A percentile compares a stretch with the other conserved stretches of the same genome.
Conservation (phyloP, 2,797 vertebrate species). For the Emydoidea blandingii region DNA sequence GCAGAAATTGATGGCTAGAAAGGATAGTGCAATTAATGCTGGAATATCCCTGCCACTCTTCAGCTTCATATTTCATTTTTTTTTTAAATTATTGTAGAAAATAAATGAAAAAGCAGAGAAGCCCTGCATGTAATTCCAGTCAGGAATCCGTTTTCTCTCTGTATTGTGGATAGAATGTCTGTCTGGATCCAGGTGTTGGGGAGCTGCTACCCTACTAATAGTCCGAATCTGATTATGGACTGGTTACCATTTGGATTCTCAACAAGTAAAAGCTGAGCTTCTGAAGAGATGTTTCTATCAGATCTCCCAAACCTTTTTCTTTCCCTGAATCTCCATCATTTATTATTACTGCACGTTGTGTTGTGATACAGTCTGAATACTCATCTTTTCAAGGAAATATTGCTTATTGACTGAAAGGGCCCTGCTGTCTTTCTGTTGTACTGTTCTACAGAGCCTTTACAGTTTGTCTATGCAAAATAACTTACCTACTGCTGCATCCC, state of each 20-base stretch:
- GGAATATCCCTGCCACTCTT: background rate
- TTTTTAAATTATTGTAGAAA: background rate
- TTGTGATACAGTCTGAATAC: background rate
- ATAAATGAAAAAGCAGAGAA: constrained; percentile 24
- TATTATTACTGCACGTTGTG: constrained; percentile 4
- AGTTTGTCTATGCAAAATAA: background rate
- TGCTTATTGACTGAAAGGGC: background rate
- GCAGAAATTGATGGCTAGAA: background rate
- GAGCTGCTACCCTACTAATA: background rate
- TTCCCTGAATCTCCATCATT: background rate
- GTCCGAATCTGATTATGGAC: background rate
- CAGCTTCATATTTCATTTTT: constrained; percentile 28
- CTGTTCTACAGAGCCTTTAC: background rate
- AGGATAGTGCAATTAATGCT: background rate
- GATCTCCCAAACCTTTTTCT: background rate
- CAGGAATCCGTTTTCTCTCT: background rate
- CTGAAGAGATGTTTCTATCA: background rate
- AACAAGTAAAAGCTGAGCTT: background rate
- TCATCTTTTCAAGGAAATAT: background rate
- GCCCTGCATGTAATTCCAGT: background rate
- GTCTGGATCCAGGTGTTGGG: background rate
- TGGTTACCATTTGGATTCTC: background rate
- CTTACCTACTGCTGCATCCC: background rate
- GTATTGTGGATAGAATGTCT: background rate
- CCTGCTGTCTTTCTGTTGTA: constrained; percentile 11